Base-by-base conservation (phyloP, 2,888 invertebrate genomes). In the Zonitis immaculata region DNA sequence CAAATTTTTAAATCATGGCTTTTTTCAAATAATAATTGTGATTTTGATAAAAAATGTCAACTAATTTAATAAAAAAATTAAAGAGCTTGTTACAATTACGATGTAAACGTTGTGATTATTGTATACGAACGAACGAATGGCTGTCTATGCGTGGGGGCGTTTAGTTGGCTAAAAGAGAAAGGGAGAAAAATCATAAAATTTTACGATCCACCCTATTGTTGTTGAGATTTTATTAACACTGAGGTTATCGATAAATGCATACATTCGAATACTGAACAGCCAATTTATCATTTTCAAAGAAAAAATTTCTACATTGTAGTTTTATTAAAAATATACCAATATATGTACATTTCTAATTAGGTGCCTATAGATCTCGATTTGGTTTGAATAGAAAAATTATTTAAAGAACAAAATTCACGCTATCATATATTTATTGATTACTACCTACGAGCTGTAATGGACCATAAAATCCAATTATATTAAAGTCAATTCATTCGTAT, bases 401-500 rank as follows among this genome's bases (percentile, higher is more conserved):
- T 11, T 39, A 18, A 11, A 20, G 20, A 39, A 39, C 20, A 39
- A n/a, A 18, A 39, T 39, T 39, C 39, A 18, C 11, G 20, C 6
- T 11, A n/a, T 39, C 35, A 20, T n/a, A 20, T 16, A 39, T 18
- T 39, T 3, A 20, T 39, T 20, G 39, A 39, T 39, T 39, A 4
- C n/a, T 11, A 20, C 16, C 39, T 11, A 39, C n/a, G 22, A 39
- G 9, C 39, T 39, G 39, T 39, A 39, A 39, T 39, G 39, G 39
- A 39, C 39, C 39, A 39, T 39, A 39, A 39, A 39, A 20, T 39
- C 39, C 39, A 39, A 39, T 39, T 39, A 39, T 39, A 18, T 39
- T 20, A 18, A 5, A 39, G 20, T 18, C 20, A 39, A 11, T 39
- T 20, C 39, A 39, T 39, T 20, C 18, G n/a, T n/a, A n/a, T n/a